phyloP scores from a whole-genome alignment of 2,113 vertebrate genomes.

The Saccopteryx leptura region DNA sequence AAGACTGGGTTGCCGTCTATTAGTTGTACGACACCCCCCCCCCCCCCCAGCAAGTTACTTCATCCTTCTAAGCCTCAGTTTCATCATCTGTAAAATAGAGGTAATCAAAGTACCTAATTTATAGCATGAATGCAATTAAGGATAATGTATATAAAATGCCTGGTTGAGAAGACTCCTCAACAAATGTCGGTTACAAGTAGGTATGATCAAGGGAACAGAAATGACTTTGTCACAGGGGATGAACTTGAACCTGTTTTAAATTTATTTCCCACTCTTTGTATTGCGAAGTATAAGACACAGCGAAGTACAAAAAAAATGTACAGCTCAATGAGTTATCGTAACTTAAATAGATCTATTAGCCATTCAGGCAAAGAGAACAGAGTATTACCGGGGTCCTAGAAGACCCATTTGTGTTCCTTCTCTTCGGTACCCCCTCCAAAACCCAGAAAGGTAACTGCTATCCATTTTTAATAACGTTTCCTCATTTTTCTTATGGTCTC shows the following conservation, averaged over 20 bases:
- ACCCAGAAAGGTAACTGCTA: not conserved
- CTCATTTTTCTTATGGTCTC: not conserved
- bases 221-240: not conserved
- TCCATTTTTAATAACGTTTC: not conserved
- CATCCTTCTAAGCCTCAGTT: not conserved
- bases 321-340: not conserved
- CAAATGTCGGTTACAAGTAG: not conserved
- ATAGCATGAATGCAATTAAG: not conserved
- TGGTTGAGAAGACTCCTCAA: not conserved
- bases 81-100: conserved; percentile 24
- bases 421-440: fast-evolving
- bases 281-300: not conserved
- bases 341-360: not conserved
- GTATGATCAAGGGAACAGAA: not conserved
- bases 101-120: not conserved
- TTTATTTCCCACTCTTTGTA: not conserved
- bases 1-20: not conserved
- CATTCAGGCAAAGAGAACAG: not conserved
- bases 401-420: not conserved
- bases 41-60: not conserved
- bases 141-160: not conserved
- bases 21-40: not conserved
- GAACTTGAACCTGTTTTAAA: not conserved
- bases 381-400: not conserved
- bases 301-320: not conserved